These are phyloP conservation scores for Lampris megalopsis DNA, from an alignment of 2,113 vertebrate species.

Conservation along the genomic window DNA sequence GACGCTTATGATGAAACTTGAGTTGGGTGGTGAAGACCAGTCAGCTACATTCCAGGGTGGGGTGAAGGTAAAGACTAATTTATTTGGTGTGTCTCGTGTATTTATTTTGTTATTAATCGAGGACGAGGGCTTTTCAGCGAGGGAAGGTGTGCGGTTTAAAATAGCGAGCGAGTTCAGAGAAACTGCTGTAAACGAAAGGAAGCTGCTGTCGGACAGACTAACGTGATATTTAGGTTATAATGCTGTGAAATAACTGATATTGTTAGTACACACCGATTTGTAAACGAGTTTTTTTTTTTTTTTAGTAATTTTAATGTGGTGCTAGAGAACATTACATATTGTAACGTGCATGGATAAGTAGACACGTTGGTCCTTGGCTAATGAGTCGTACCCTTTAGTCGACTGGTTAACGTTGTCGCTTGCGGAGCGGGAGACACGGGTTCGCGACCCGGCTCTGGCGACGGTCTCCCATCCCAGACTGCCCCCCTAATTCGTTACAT, in stretches of 20 bases:
- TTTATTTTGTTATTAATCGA: neutral
- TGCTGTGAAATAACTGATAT: conserved; percentile 41
- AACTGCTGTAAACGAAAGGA: neutral
- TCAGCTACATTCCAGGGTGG: neutral
- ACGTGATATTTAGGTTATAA: conserved; percentile 3
- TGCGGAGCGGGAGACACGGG: too few species aligned
- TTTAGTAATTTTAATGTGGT: neutral
- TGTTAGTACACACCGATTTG: conserved; percentile 8
- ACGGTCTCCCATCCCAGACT: too few species aligned
- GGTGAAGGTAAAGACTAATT: neutral
- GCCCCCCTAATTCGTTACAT: too few species aligned
- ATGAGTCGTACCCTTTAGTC: too few species aligned
- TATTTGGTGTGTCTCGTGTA: neutral
- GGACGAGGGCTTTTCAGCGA: neutral
- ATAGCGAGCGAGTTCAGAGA: neutral
- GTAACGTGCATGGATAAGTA: too few species aligned
- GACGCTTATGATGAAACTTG: too few species aligned
- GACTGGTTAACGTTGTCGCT: too few species aligned
- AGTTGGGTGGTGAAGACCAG: neutral
- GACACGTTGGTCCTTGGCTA: too few species aligned
- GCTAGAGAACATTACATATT: neutral
- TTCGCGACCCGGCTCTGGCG: too few species aligned
- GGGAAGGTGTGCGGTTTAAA: conserved; percentile 5
- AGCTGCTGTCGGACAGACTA: conserved; percentile 5
- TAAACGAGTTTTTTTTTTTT: neutral